Evolutionary conservation across 2,797 vertebrate species (phyloP).

Genomic region (Spea hammondii): DNA sequence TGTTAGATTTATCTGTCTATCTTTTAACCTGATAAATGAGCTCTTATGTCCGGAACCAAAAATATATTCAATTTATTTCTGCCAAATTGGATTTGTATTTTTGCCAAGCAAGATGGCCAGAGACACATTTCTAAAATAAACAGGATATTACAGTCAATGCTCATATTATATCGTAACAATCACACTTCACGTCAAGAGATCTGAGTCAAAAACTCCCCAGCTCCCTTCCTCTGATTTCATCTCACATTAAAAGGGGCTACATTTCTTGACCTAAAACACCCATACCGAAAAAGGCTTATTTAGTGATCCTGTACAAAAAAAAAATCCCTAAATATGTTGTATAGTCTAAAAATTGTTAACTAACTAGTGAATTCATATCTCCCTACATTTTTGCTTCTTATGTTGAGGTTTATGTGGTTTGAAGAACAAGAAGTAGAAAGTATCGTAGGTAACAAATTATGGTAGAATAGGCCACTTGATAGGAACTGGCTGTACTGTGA

Average conservation of each 20-base stretch:
- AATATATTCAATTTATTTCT: slow-evolving; percentile 45
- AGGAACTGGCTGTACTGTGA: too few species aligned
- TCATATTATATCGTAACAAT: slow-evolving; percentile 25
- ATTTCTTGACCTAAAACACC: not conserved
- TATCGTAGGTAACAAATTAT: too few species aligned
- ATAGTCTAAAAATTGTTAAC: too few species aligned
- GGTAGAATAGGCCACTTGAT: too few species aligned
- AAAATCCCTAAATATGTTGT: too few species aligned
- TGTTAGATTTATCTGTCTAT: slow-evolving; percentile 39
- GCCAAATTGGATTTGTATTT: slow-evolving; percentile 48
- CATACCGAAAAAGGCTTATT: too few species aligned
- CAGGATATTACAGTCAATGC: slow-evolving; percentile 39
- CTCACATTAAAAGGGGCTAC: not conserved
- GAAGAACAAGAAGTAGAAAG: too few species aligned
- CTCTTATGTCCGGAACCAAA: slow-evolving; percentile 40
- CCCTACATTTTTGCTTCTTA: too few species aligned
- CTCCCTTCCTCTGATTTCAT: not conserved
- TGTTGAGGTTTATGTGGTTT: too few species aligned
- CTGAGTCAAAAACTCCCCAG: not conserved
- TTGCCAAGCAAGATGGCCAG: slow-evolving; percentile 35
- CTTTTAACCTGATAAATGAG: slow-evolving; percentile 44
- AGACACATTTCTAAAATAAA: slow-evolving; percentile 40
- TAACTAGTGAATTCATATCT: too few species aligned
- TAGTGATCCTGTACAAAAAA: too few species aligned
- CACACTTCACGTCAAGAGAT: not conserved